phyloP scores from a whole-genome alignment of 2,888 invertebrate genomes.

The Linnaemya vulpina region DNA sequence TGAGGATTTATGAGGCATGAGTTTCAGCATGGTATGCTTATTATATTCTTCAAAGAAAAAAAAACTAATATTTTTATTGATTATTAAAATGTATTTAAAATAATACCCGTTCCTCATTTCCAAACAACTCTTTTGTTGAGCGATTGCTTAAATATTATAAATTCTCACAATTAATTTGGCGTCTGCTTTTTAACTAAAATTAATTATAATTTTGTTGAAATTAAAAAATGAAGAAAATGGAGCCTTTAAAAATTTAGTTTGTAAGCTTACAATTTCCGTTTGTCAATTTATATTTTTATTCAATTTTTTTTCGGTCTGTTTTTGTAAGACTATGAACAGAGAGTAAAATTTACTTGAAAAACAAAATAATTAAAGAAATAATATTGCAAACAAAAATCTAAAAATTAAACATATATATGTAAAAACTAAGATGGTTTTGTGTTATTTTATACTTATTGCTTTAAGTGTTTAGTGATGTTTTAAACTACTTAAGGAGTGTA shows the following conservation, averaged over 20 bases:
- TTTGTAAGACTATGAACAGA: conserved; percentile 45
- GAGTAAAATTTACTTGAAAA: conserved; percentile 38
- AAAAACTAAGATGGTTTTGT: conserved; percentile 29
- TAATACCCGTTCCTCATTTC: conserved; percentile 25
- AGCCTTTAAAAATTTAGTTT: conserved; percentile 61
- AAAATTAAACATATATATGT: conserved; percentile 53
- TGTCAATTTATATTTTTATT: conserved; percentile 47
- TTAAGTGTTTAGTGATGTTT: no score
- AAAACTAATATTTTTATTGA: conserved; percentile 10
- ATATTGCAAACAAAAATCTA: conserved; percentile 33
- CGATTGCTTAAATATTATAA: conserved; percentile 10
- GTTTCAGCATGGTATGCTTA: conserved; percentile 3
- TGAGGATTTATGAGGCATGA: background rate
- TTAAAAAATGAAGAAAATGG: conserved; percentile 2
- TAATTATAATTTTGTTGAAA: conserved; percentile 32
- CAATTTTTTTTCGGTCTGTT: conserved; percentile 50
- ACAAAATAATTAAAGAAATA: conserved; percentile 46
- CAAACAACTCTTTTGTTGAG: background rate
- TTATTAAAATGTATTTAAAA: conserved; percentile 26
- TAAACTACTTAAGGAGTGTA: no score
- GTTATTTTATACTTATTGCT: background rate
- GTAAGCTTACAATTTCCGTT: conserved; percentile 58
- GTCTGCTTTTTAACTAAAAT: conserved; percentile 14
- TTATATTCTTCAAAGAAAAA: conserved; percentile 33
- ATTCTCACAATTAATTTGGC: conserved; percentile 10